A percentile compares a stretch with the other conserved stretches of the same genome.
Evolutionary conservation across 2,113 vertebrate species (phyloP).

Genomic region (Eolophus roseicapilla): DNA sequence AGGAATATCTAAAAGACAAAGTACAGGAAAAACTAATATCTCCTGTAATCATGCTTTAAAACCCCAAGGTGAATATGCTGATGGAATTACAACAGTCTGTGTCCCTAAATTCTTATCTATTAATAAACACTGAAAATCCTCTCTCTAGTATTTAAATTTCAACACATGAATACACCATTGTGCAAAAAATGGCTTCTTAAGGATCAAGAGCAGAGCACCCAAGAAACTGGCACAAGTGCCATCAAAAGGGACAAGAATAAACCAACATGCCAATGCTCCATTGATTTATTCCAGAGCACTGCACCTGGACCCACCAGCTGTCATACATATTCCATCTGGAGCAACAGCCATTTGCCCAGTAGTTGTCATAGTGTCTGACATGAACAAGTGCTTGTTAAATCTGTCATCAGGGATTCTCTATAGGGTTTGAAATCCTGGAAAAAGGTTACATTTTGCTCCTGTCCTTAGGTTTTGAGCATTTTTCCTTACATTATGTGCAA

Average conservation of each 20-base stretch:
- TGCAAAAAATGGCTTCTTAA: not conserved
- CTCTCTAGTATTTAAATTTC: not conserved
- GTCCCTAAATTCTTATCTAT: not conserved
- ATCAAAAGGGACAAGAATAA: not conserved
- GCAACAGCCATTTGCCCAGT: conserved; percentile 11
- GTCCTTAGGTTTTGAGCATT: not conserved
- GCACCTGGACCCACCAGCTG: conserved; percentile 29
- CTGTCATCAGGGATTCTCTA: not conserved
- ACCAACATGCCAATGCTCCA: not conserved
- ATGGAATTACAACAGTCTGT: not conserved
- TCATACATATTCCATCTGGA: not conserved
- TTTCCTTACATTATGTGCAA: not conserved
- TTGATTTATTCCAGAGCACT: not conserved
- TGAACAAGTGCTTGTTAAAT: conserved; percentile 17
- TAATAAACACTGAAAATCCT: not conserved
- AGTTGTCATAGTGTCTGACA: conserved; percentile 13
- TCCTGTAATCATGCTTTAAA: not conserved
- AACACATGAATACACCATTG: not conserved
- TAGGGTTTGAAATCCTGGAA: not conserved
- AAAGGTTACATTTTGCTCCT: not conserved
- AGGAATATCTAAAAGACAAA: not conserved
- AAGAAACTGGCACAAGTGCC: not conserved
- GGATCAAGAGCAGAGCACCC: not conserved
- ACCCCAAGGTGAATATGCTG: not conserved
- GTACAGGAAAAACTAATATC: not conserved